Percentiles rank a stretch among this genome's conserved stretches.
These are phyloP conservation scores for Labroides dimidiatus DNA, from an alignment of 2,797 vertebrate genomes.

Conservation along the genomic window DNA sequence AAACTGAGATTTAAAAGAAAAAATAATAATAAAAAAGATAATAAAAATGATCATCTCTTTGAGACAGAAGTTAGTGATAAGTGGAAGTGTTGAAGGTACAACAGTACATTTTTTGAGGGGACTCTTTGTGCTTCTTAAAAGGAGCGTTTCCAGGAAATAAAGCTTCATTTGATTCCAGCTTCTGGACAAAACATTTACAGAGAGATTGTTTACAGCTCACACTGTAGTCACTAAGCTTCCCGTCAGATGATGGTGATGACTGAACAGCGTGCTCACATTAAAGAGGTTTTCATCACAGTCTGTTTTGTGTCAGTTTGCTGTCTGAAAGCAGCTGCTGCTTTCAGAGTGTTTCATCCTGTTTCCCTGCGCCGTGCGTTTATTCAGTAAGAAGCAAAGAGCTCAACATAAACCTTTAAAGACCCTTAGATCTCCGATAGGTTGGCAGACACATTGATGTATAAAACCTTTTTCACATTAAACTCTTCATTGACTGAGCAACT, in stretches of 20 bases:
- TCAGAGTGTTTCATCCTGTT: no score
- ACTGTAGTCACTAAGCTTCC: conserved; percentile 1
- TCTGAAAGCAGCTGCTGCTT: no score
- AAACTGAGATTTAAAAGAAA: background rate
- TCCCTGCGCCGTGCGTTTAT: no score
- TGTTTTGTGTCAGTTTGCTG: no score
- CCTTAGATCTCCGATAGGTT: no score
- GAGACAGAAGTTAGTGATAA: background rate
- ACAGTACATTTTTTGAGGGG: background rate
- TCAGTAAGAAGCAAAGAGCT: no score
- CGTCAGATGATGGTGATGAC: background rate
- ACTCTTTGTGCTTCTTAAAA: background rate
- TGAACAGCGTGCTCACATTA: background rate
- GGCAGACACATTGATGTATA: no score
- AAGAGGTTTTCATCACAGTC: background rate
- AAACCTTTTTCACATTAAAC: no score
- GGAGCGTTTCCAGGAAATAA: background rate
- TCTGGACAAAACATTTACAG: background rate
- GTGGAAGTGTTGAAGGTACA: background rate
- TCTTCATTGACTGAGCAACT: no score
- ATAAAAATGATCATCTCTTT: background rate
- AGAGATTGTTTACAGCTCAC: conserved; percentile 1
- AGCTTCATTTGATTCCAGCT: background rate
- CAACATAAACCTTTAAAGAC: no score
- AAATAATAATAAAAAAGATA: no score